Percentiles rank a stretch among this genome's conserved stretches.
Evolutionary conservation across 2,888 invertebrate genomes (phyloP).

Genomic region (Oscheius onirici): DNA sequence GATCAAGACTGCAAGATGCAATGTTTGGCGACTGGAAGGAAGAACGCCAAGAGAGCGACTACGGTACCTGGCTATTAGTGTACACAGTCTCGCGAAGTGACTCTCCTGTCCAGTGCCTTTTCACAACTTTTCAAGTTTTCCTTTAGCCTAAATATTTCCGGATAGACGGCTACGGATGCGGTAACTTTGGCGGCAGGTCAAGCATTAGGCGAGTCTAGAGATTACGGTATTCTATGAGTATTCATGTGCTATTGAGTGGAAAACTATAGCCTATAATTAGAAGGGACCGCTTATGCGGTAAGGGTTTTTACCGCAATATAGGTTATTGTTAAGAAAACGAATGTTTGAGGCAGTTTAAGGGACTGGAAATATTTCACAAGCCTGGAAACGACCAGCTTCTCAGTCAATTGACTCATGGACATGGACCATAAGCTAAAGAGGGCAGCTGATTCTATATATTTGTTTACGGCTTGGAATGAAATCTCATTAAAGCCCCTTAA

Average conservation of each 20-base stretch:
- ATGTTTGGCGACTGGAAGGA: conserved; percentile 22
- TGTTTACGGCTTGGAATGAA: too few species aligned
- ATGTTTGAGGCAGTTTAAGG: too few species aligned
- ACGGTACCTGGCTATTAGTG: conserved; percentile 21
- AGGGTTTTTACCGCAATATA: too few species aligned
- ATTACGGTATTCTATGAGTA: conserved; percentile 19
- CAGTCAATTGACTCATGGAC: too few species aligned
- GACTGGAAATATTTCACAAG: too few species aligned
- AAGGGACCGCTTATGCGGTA: too few species aligned
- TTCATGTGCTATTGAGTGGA: conserved; percentile 23
- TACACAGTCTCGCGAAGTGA: conserved; percentile 17
- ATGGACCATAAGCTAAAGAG: too few species aligned
- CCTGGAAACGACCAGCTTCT: too few species aligned
- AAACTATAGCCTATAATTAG: conserved; percentile 20
- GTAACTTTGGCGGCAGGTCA: conserved; percentile 27
- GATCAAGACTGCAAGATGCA: not conserved
- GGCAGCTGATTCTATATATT: too few species aligned
- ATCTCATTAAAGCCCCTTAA: too few species aligned
- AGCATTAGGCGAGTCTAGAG: not conserved
- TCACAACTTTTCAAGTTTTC: not conserved
- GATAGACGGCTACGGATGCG: not conserved
- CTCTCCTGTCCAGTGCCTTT: conserved; percentile 13
- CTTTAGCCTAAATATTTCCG: conserved; percentile 7
- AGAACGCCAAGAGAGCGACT: not conserved
- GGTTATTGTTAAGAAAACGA: too few species aligned